Evolutionary conservation across 2,797 vertebrate genomes (phyloP).

Genomic region (Clarias pachynema): DNA sequence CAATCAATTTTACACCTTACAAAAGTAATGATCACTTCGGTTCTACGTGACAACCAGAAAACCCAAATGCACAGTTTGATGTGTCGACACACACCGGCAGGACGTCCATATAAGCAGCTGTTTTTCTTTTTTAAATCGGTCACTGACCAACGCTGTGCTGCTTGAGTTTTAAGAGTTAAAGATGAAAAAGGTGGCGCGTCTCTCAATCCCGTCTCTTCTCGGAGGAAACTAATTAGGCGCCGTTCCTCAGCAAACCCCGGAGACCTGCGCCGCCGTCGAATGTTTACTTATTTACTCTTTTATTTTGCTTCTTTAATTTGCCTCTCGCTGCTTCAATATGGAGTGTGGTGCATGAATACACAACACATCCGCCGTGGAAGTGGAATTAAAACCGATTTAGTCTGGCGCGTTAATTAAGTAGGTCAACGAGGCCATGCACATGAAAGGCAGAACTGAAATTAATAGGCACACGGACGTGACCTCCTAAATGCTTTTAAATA

Average conservation of each 20-base stretch:
- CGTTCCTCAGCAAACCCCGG: conserved; percentile 44
- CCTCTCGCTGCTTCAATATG: conserved; percentile 53
- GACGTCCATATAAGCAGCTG: too few species aligned
- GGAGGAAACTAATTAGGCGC: conserved; percentile 54
- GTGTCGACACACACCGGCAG: too few species aligned
- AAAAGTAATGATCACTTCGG: too few species aligned
- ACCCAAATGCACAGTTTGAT: too few species aligned
- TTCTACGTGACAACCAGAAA: too few species aligned
- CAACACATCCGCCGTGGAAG: conserved; percentile 48
- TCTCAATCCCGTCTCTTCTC: conserved; percentile 52
- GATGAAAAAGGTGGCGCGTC: conserved; percentile 29
- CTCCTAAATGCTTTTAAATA: conserved; percentile 12
- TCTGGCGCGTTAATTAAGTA: conserved; percentile 60
- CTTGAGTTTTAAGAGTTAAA: not conserved
- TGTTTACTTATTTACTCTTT: conserved; percentile 57
- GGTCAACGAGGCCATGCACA: conserved; percentile 51
- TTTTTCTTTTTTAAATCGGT: too few species aligned
- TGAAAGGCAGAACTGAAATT: conserved; percentile 34
- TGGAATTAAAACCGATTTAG: conserved; percentile 58
- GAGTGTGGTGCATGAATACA: conserved; percentile 52
- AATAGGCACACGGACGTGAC: conserved; percentile 34
- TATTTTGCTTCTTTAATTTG: conserved; percentile 58
- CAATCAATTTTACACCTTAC: too few species aligned
- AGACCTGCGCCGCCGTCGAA: conserved; percentile 48
- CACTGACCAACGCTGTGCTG: too few species aligned